Conservation (phyloP, 2,888 invertebrate genomes). For the Pandemis corylana region DNA sequence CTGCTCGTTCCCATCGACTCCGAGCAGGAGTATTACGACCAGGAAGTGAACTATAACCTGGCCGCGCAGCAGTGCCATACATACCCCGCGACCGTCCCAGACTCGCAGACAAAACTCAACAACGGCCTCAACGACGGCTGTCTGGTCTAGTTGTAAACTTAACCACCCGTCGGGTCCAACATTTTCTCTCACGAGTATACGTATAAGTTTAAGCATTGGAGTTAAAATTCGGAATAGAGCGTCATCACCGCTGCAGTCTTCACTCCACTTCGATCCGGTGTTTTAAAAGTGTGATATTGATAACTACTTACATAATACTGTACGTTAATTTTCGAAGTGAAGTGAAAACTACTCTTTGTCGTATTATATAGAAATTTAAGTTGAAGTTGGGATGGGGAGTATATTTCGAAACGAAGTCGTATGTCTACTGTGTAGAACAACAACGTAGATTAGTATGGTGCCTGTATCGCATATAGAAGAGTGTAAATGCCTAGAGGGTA, state of each 20-base stretch:
- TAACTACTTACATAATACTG: constrained; percentile 8
- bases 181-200: constrained; percentile 76
- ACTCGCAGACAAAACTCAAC: constrained; percentile 79
- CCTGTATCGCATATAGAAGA: constrained; percentile 60
- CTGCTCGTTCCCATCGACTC: constrained; percentile 83
- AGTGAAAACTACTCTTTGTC: constrained; percentile 31
- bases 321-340: constrained; percentile 21
- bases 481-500: constrained; percentile 30
- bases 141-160: constrained; percentile 79
- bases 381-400: constrained; percentile 64
- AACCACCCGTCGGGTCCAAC: constrained; percentile 74
- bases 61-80: constrained; percentile 83
- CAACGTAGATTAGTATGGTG: constrained; percentile 74
- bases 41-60: constrained; percentile 81
- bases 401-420: constrained; percentile 83
- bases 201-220: constrained; percentile 73
- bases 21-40: constrained; percentile 81
- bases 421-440: constrained; percentile 85
- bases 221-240: constrained; percentile 75
- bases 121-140: constrained; percentile 86
- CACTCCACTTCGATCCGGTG: constrained; percentile 50
- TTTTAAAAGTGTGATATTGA: constrained; percentile 40
- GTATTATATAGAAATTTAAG: constrained; percentile 41
- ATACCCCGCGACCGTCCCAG: constrained; percentile 75
- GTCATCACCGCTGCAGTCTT: constrained; percentile 69